phyloP scores from a whole-genome alignment of 2,797 vertebrate genomes.

The Poecilia velifera region DNA sequence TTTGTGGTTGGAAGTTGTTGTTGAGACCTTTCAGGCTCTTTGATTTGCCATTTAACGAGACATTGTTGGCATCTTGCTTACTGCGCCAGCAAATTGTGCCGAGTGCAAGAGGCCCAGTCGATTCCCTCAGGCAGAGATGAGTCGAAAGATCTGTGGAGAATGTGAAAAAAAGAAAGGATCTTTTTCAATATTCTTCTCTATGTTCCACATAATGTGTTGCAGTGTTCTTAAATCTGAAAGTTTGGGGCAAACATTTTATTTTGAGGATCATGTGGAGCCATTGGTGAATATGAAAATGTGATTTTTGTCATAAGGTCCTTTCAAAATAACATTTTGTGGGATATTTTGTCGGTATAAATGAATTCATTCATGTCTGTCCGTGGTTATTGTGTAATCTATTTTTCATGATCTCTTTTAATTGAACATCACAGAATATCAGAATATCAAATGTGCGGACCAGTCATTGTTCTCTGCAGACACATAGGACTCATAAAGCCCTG shows the following conservation, averaged over 20 bases:
- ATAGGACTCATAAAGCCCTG: constrained; percentile 51
- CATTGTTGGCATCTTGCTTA: constrained; percentile 16
- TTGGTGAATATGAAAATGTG: constrained; percentile 14
- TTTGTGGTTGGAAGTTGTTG: constrained; percentile 2
- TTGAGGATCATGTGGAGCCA: neutral
- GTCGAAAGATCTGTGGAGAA: constrained; percentile 33
- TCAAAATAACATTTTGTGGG: constrained; percentile 5
- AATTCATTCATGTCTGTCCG: neutral
- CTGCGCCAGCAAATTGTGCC: constrained; percentile 3
- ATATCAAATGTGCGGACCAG: constrained; percentile 52
- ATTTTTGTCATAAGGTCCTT: constrained; percentile 13
- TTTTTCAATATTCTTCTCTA: constrained; percentile 19
- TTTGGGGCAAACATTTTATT: constrained; percentile 5
- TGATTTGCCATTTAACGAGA: neutral
- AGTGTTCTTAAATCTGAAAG: constrained; percentile 12
- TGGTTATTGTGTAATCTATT: constrained; percentile 42
- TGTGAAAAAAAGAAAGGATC: constrained; percentile 25
- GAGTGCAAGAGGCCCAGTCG: constrained; percentile 5
- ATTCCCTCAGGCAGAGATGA: constrained; percentile 29
- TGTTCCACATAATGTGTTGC: constrained; percentile 21
- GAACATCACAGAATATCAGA: constrained; percentile 38
- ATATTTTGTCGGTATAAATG: constrained; percentile 15
- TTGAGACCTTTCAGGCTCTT: neutral
- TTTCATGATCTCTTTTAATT: constrained; percentile 48
- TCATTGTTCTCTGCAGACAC: constrained; percentile 64